phyloP scores from a whole-genome alignment of 2,113 vertebrate genomes.

The Anser cygnoides region DNA sequence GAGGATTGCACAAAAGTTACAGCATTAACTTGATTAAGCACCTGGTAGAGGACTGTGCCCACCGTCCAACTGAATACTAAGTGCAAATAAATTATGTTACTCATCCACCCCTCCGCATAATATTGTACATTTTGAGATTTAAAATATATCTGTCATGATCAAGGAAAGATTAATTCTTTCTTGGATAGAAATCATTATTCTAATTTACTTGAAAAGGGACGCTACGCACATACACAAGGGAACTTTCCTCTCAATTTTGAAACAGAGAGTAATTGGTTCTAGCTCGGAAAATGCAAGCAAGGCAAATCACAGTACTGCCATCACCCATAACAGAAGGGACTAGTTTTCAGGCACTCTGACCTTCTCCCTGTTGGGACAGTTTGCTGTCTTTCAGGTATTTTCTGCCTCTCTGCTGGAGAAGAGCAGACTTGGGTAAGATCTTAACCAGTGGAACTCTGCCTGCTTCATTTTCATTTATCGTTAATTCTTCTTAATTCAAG shows the following conservation, averaged over 20 bases:
- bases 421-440: background rate
- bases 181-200: background rate
- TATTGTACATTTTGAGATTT: background rate
- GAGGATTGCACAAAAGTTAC: conserved; percentile 5
- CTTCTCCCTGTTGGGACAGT: background rate
- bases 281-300: background rate
- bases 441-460: background rate
- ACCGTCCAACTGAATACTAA: conserved; percentile 31
- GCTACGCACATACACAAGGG: background rate
- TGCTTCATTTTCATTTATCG: background rate
- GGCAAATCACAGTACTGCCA: background rate
- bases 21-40: conserved; percentile 54
- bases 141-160: conserved; percentile 8
- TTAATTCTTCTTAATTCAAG: background rate
- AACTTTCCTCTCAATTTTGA: background rate
- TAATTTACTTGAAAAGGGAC: conserved; percentile 1
- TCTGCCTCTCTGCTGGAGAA: background rate
- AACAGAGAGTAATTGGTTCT: background rate
- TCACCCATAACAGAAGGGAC: background rate
- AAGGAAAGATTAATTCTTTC: background rate
- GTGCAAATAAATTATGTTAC: conserved; percentile 44
- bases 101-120: background rate
- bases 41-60: conserved; percentile 10
- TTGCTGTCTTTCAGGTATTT: background rate
- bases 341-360: background rate